Conservation (phyloP, 2,888 invertebrate genomes). For the Netelia inedita region DNA sequence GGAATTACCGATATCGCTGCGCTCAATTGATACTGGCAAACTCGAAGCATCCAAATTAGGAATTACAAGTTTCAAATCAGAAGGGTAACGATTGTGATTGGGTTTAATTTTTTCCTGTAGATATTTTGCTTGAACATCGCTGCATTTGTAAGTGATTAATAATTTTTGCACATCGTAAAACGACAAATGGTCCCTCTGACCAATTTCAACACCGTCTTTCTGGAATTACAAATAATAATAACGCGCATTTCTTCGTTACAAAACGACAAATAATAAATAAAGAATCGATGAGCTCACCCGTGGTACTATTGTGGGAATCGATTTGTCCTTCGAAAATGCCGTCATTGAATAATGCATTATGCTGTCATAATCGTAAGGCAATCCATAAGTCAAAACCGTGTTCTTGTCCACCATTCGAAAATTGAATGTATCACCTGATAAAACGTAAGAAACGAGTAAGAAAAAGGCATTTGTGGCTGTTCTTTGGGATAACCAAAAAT, state of each 20-base stretch:
- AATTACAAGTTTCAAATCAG: not conserved
- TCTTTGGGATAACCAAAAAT: not conserved
- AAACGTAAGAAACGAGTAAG: not conserved
- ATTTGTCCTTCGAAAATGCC: constrained; percentile 62
- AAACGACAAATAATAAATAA: not conserved
- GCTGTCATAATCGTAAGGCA: constrained; percentile 70
- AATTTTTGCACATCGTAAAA: constrained; percentile 68
- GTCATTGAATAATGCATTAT: constrained; percentile 71
- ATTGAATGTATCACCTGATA: constrained; percentile 56
- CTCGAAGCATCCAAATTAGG: not conserved
- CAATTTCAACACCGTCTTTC: constrained; percentile 53
- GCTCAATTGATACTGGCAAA: not conserved
- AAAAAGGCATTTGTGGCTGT: not conserved
- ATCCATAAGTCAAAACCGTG: constrained; percentile 56
- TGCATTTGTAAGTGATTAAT: constrained; percentile 67
- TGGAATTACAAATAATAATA: constrained; percentile 38
- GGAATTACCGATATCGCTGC: not conserved
- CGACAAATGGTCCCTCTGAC: constrained; percentile 68
- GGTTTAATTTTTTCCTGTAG: not conserved
- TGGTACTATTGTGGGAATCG: constrained; percentile 61
- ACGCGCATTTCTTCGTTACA: not conserved
- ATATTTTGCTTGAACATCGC: not conserved
- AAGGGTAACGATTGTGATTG: too few relatives aligned
- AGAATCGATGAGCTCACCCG: constrained; percentile 34
- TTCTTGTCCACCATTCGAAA: constrained; percentile 47